phyloP scores from a whole-genome alignment of 2,888 invertebrate species.

The Brachyopa scutellaris region DNA sequence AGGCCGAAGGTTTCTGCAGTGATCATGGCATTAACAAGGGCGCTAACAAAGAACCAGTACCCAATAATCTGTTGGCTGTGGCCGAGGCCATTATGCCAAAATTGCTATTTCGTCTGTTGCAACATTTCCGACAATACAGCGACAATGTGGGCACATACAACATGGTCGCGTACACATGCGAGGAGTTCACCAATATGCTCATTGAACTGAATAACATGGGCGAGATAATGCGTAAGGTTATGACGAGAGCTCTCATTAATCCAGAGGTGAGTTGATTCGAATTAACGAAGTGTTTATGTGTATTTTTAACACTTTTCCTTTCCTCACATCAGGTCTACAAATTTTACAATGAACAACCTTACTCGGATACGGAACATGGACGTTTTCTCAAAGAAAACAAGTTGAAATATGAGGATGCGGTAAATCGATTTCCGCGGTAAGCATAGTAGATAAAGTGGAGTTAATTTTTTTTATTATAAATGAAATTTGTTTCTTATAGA shows the following conservation, averaged over 20 bases:
- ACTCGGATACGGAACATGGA: constrained; percentile 87
- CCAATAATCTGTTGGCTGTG: constrained; percentile 94
- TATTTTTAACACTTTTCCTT: constrained; percentile 11
- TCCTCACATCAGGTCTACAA: constrained; percentile 85
- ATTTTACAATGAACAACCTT: constrained; percentile 86
- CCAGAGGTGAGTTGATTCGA: constrained; percentile 88
- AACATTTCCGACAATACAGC: constrained; percentile 92
- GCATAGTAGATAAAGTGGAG: constrained; percentile 62
- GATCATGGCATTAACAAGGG: constrained; percentile 95
- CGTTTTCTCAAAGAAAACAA: constrained; percentile 88
- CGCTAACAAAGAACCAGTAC: constrained; percentile 88
- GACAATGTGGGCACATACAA: constrained; percentile 85
- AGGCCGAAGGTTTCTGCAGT: constrained; percentile 96
- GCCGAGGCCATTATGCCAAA: constrained; percentile 97
- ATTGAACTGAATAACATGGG: constrained; percentile 98
- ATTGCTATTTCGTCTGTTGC: constrained; percentile 92
- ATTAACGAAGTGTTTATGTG: too few relatives aligned
- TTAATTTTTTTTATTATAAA: constrained; percentile 5
- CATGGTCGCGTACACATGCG: constrained; percentile 91
- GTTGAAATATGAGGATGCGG: constrained; percentile 90
- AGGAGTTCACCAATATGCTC: constrained; percentile 93
- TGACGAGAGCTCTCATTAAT: constrained; percentile 95
- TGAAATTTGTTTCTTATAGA: constrained; percentile 74
- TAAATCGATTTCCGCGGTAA: constrained; percentile 89
- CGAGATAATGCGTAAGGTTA: constrained; percentile 95